These are phyloP conservation scores for Tinamus major DNA, from an alignment of 2,797 vertebrate species.

Conservation along the genomic window DNA sequence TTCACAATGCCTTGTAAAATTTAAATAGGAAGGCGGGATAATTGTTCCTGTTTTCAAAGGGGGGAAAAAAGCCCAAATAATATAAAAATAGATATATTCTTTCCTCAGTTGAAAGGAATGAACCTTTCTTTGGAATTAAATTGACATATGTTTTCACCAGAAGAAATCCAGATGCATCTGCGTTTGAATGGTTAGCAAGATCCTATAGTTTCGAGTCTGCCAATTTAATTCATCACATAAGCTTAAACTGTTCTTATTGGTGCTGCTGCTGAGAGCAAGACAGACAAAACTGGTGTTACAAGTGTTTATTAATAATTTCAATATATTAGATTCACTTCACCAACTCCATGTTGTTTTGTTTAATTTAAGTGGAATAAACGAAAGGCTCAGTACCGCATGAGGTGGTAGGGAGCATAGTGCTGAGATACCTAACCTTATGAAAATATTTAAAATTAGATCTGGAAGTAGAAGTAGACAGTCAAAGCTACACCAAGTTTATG, in stretches of 20 bases:
- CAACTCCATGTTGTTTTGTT: not conserved
- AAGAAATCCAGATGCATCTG: not conserved
- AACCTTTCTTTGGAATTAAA: not conserved
- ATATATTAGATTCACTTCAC: not conserved
- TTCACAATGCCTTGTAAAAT: not conserved
- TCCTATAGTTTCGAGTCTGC: not conserved
- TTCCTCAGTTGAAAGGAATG: not conserved
- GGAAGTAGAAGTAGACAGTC: not conserved
- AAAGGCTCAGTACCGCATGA: not conserved
- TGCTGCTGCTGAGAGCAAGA: not conserved
- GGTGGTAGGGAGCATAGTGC: not conserved
- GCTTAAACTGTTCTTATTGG: not conserved
- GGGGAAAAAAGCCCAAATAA: not conserved
- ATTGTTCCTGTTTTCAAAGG: not conserved
- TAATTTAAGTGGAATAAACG: not conserved
- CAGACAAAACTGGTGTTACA: not conserved
- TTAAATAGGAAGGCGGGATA: not conserved
- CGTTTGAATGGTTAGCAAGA: not conserved
- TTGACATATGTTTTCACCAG: not conserved
- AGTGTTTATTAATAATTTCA: not conserved
- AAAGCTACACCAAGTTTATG: not conserved
- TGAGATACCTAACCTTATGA: not conserved
- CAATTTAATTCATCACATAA: not conserved
- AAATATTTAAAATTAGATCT: not conserved
- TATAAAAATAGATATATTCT: not conserved